A percentile compares a stretch with the other conserved stretches of the same genome.
Evolutionary conservation across 2,888 invertebrate genomes (phyloP).

Genomic region (Ophioninae sp.): DNA sequence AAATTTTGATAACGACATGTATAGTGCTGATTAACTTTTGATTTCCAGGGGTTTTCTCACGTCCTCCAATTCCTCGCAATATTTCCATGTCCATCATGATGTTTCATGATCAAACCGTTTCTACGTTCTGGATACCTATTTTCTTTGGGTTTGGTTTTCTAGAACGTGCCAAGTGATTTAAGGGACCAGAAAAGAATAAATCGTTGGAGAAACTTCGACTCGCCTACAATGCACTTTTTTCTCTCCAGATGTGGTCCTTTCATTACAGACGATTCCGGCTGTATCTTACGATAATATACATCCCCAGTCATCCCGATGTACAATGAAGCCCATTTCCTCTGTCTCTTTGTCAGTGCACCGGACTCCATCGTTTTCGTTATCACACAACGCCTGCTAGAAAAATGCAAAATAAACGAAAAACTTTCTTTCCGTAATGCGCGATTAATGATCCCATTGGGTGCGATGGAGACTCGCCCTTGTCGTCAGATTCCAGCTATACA

Average conservation of each 20-base stretch:
- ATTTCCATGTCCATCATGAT: slow-evolving; percentile 68
- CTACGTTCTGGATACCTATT: background rate
- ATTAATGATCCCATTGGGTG: slow-evolving; percentile 43
- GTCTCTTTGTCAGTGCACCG: slow-evolving; percentile 10
- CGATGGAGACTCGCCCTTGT: slow-evolving; percentile 5
- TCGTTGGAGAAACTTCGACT: slow-evolving; percentile 36
- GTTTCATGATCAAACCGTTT: too few relatives aligned
- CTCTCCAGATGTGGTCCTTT: slow-evolving; percentile 1
- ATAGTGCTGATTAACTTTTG: too few relatives aligned
- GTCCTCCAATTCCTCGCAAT: slow-evolving; percentile 1
- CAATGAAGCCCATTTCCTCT: background rate
- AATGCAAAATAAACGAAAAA: slow-evolving; percentile 12
- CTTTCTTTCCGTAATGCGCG: slow-evolving; percentile 42
- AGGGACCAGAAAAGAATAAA: slow-evolving; percentile 45
- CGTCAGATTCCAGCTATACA: slow-evolving; percentile 8
- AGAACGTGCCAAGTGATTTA: background rate
- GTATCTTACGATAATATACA: background rate
- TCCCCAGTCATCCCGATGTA: background rate
- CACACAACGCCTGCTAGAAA: background rate
- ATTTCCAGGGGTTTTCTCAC: slow-evolving; percentile 16
- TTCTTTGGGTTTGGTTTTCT: background rate
- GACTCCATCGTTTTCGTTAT: slow-evolving; percentile 29
- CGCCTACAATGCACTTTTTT: slow-evolving; percentile 10
- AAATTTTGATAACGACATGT: too few relatives aligned
- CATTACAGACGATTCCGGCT: background rate